Conservation (phyloP, 2,888 invertebrate species). For the Apoderus coryli region DNA sequence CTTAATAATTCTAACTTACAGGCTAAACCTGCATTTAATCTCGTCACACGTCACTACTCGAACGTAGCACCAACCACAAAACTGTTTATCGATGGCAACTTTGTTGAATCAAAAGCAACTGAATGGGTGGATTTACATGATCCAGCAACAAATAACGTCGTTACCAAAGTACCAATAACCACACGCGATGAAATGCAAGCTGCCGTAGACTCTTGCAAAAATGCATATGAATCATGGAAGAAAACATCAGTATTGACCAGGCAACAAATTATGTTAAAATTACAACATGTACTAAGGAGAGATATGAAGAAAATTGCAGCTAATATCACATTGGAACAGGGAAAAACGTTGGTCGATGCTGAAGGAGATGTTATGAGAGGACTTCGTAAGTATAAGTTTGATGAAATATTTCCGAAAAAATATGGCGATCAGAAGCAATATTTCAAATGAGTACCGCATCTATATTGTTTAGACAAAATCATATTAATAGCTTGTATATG, state of each 20-base stretch:
- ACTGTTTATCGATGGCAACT: slow-evolving; percentile 89
- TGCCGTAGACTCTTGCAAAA: slow-evolving; percentile 76
- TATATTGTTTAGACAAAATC: no score
- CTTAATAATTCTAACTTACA: no score
- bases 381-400: slow-evolving; percentile 89
- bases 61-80: slow-evolving; percentile 54
- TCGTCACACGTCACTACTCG: slow-evolving; percentile 22
- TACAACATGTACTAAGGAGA: slow-evolving; percentile 70
- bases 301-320: slow-evolving; percentile 83
- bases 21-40: no score
- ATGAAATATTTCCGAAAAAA: no score
- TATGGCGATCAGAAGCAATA: no score
- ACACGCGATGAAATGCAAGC: slow-evolving; percentile 49
- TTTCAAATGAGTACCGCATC: no score
- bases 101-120: slow-evolving; percentile 79
- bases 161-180: slow-evolving; percentile 74
- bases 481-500: no score
- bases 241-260: slow-evolving; percentile 80
- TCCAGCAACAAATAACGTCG: slow-evolving; percentile 81
- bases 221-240: slow-evolving; percentile 67
- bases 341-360: slow-evolving; percentile 92
- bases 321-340: slow-evolving; percentile 90
- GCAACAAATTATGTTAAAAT: slow-evolving; percentile 57
- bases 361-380: slow-evolving; percentile 97
- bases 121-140: slow-evolving; percentile 94